phyloP scores from a whole-genome alignment of 2,113 vertebrate species.

The Lagenorhynchus albirostris region DNA sequence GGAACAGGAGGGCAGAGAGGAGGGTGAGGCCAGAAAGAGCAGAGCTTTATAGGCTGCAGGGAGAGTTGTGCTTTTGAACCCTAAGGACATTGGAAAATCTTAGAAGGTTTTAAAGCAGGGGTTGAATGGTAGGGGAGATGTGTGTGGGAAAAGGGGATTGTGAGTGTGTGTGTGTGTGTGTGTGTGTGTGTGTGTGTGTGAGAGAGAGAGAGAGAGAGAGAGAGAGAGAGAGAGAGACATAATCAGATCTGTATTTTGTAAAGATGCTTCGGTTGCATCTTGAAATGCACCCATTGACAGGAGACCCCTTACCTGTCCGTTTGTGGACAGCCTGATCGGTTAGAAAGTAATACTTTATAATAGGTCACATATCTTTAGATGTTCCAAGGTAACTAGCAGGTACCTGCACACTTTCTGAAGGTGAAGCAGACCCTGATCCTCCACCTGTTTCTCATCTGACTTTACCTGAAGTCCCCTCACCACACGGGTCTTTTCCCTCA shows the following conservation, averaged over 20 bases:
- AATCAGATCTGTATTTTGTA: background rate
- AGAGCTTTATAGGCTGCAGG: background rate
- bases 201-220: background rate
- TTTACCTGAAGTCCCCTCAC: background rate
- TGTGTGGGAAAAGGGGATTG: background rate
- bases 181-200: too few relatives aligned
- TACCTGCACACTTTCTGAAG: background rate
- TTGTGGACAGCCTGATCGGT: background rate
- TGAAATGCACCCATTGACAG: background rate
- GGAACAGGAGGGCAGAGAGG: too few relatives aligned
- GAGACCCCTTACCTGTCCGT: background rate
- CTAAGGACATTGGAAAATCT: background rate
- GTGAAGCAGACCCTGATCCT: background rate
- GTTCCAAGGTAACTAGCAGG: background rate
- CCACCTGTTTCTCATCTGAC: background rate
- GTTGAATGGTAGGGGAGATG: background rate
- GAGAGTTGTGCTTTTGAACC: background rate
- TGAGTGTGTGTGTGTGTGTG: background rate
- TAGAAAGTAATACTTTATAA: background rate
- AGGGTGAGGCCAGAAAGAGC: background rate
- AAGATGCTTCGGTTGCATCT: background rate
- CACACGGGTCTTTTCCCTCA: background rate
- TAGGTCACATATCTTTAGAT: background rate
- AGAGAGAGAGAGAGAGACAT: background rate
- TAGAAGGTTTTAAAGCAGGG: background rate